Base-by-base conservation (phyloP, 92 coral and sea anemone genomes). In the Montipora capitata region DNA sequence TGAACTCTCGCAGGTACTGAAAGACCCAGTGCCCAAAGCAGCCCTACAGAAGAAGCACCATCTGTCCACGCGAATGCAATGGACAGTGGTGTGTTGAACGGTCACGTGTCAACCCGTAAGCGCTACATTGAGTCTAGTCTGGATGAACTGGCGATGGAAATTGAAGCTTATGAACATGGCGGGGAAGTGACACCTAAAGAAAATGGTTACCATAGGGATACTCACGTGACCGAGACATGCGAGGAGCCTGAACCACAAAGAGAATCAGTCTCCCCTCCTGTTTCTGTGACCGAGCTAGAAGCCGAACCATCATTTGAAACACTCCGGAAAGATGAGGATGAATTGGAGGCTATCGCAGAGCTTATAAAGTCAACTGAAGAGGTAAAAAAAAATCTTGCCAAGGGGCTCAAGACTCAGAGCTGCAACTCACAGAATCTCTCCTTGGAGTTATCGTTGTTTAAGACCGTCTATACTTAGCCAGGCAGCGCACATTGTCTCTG, bases 121-220 rank as follows among this genome's bases (percentile, higher is more conserved):
- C 87, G 93, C 35, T 82, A 93, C 86, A 81, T 95, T 45, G 98
- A 95, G 78, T 91, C 94, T 62, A 95, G 98, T 81, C 91, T 95
- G 62, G 98, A 95, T 66, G 98, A 95, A 20, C 95, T 95, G 54
- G 96, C 96, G 2, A 86, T 85, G 79, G 98, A 95, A 85, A 89
- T 95, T 72, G 96, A 95, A 89, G 92, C 94, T 72, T 95, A 91
- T 57, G 98, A 95, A 81, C 84, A 94, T 4, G 68, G 20, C 8
- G 95, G 70, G 10, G 95, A 74, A 11, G 76, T 78, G 1, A 59
- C 39, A 15, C 81, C 83, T 13, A 92, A 74, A 83, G 4, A 59
- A 17, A 38, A 56, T 45, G 68, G 17, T 10, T 38, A 39, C 44
- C 6, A 42, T 42, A 35, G 42, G 17, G 72, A 41, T 2, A 72